Evolutionary conservation across 2,113 vertebrate genomes (phyloP).

Genomic region (Plecotus auritus): DNA sequence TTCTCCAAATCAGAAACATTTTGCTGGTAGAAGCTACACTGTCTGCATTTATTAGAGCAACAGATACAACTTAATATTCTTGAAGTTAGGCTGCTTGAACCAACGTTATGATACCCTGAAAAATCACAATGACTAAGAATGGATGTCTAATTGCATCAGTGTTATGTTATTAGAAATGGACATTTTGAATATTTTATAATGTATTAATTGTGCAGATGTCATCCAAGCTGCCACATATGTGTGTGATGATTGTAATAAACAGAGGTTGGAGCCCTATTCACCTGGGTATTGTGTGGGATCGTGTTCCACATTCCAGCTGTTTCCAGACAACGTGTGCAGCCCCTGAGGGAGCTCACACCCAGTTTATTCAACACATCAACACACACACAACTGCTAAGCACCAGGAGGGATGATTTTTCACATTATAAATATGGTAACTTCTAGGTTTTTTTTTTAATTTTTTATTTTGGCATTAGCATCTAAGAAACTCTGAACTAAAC

Average conservation of each 20-base stretch:
- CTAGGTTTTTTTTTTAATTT: neutral
- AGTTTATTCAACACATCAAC: neutral
- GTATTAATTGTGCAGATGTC: neutral
- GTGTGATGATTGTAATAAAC: neutral
- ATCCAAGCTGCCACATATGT: neutral
- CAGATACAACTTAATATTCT: neutral
- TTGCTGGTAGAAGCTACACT: neutral
- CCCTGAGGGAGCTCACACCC: neutral
- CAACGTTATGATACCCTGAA: neutral
- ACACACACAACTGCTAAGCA: neutral
- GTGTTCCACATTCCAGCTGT: rapidly evolving
- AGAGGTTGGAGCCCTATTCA: neutral
- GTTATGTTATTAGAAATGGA: neutral
- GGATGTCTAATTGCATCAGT: neutral
- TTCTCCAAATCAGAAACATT: neutral
- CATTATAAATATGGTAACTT: neutral
- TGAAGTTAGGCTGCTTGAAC: rapidly evolving
- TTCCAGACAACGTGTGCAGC: rapidly evolving
- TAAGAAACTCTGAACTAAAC: neutral
- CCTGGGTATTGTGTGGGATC: rapidly evolving
- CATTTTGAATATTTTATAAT: neutral
- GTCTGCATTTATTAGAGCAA: neutral
- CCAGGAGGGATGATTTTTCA: neutral
- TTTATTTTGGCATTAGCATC: neutral
- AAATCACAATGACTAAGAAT: neutral